phyloP scores from a whole-genome alignment of 1,140 invertebrate species.

The Zaprionus gabonicus region DNA sequence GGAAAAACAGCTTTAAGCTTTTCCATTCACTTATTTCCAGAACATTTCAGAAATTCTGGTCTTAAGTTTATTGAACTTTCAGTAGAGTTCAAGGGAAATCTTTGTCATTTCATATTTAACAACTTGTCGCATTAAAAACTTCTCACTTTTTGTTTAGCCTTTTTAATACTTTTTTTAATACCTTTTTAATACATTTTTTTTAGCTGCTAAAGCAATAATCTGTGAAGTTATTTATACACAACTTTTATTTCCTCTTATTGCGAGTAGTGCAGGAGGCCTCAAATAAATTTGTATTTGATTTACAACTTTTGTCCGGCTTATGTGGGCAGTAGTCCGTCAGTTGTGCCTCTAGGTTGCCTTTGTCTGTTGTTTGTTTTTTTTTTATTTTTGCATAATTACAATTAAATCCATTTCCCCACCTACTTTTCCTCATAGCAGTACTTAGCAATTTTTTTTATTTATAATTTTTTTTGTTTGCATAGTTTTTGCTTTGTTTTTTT shows the following conservation, averaged over 20 bases:
- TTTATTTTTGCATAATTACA: constrained; percentile 46
- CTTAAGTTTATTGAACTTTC: background rate
- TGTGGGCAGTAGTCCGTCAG: background rate
- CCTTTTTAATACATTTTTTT: background rate
- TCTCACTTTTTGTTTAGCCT: background rate
- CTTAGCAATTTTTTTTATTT: constrained; percentile 47
- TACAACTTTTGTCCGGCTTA: background rate
- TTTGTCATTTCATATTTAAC: background rate
- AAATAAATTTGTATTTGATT: constrained; percentile 10
- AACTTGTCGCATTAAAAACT: background rate
- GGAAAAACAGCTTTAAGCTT: background rate
- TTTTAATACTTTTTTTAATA: background rate
- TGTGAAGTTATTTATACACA: background rate
- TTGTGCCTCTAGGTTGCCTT: constrained; percentile 2
- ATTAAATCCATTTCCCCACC: constrained; percentile 50
- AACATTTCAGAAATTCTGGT: no score
- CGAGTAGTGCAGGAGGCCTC: background rate
- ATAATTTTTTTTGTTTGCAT: constrained; percentile 14
- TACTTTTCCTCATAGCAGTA: constrained; percentile 51
- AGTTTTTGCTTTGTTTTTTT: constrained; percentile 13
- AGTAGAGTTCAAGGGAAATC: background rate
- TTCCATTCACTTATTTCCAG: no score
- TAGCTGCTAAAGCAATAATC: background rate
- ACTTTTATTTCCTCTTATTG: background rate
- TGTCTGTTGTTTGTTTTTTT: constrained; percentile 13